Evolutionary conservation across 2,113 vertebrate genomes (phyloP), one percentile per base, ranked within the genome.

Genomic region (Neogobius melanostomus): DNA sequence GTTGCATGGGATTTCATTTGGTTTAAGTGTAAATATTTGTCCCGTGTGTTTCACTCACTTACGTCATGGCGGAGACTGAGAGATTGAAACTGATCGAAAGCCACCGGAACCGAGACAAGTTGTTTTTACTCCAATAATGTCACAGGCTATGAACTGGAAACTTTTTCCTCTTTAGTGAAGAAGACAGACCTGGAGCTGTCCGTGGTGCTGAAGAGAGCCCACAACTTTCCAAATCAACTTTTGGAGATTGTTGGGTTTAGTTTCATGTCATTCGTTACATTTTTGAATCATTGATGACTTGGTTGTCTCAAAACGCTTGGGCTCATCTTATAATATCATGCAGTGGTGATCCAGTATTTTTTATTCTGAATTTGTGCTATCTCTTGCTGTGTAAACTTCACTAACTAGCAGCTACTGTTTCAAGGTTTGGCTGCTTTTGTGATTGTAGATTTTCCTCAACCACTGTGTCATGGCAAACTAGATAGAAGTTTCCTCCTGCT

Each of bases 1-100:
- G 53, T 56, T 56, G 53, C 53, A 6, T 11, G 21, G 17, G 17
- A 56, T 56, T 56, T 56, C 53, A 56, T 50, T 69, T 61, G 28
- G 65, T 68, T 12, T 28, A 36, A 36, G 28, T 51, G 12, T 51
- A 61, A 44, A 61, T 45, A 61, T 43, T 15, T 12, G 57, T 2
- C 5, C 8, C 10, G 15, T 61, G 21, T 21, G 21, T 61, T 61
- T n/a, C 42, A 16, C 59, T n/a, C 7, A 10, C 14, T 61, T 61
- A n/a, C 42, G 42, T 61, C 59, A 61, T 5, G 28, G 10, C 12
- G 7, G 7, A 21, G 8, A 11, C 11, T 60, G 57, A 42, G 36
- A 14, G 56, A 15, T 6, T 42, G 57, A 43, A 60, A 60, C 15
- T 43, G 57, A 60, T 43, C 8, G 6, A 60, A 60, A 60, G 10